phyloP scores from a whole-genome alignment of 2,113 vertebrate genomes.

The Miniopterus natalensis region DNA sequence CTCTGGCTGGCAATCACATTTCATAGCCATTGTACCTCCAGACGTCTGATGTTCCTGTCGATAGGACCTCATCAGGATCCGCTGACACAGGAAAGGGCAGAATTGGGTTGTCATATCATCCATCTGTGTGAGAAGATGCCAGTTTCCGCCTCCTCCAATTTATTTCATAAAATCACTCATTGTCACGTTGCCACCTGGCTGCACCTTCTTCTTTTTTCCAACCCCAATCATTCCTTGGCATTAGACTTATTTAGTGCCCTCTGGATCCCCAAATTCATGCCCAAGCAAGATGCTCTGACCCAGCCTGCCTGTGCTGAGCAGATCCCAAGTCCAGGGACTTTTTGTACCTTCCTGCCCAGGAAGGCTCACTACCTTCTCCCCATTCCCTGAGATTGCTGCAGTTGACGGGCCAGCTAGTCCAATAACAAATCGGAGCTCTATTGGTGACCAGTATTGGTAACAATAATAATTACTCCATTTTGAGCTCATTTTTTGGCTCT shows the following conservation, averaged over 20 bases:
- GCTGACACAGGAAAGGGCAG: neutral
- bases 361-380: neutral
- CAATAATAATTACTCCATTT: neutral
- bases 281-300: neutral
- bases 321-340: neutral
- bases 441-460: neutral
- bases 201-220: neutral
- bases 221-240: neutral
- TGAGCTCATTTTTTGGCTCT: neutral
- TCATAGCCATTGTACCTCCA: neutral
- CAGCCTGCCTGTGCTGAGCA: neutral
- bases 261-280: neutral
- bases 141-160: neutral
- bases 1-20: neutral
- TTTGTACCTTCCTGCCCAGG: neutral
- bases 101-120: neutral
- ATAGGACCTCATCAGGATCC: neutral
- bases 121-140: neutral
- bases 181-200: neutral
- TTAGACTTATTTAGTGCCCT: neutral
- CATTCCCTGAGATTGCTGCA: neutral
- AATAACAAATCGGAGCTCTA: neutral
- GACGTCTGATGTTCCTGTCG: neutral
- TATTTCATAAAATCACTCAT: neutral
- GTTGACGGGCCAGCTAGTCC: neutral